A percentile compares a stretch with the other conserved stretches of the same genome.
phyloP scores from a whole-genome alignment of 2,888 invertebrate genomes.

The Metacarcinus magister region DNA sequence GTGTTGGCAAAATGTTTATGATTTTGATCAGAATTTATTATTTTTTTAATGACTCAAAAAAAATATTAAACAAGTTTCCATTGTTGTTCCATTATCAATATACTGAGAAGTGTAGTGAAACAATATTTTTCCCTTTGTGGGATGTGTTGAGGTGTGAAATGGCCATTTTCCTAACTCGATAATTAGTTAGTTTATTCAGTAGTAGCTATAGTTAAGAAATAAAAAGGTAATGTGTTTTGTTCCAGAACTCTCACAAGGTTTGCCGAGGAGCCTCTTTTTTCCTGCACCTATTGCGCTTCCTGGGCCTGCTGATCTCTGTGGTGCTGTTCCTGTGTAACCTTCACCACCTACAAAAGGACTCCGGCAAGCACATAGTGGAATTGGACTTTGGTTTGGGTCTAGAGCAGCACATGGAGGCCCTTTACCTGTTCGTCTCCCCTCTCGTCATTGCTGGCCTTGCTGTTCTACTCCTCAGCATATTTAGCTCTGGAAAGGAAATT shows the following conservation, averaged over 20 bases:
- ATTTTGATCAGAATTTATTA: too few species aligned
- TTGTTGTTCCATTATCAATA: too few species aligned
- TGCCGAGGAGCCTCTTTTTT: slow-evolving; percentile 27
- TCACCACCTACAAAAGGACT: slow-evolving; percentile 74
- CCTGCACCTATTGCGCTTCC: slow-evolving; percentile 56
- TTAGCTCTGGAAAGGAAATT: slow-evolving; percentile 70
- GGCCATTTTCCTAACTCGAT: too few species aligned
- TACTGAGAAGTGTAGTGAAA: too few species aligned
- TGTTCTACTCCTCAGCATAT: slow-evolving; percentile 67
- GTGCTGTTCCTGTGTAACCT: slow-evolving; percentile 67
- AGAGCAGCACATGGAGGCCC: slow-evolving; percentile 62
- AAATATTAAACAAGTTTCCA: too few species aligned
- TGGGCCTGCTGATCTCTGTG: slow-evolving; percentile 59
- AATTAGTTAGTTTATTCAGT: too few species aligned
- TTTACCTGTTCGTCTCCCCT: slow-evolving; percentile 64
- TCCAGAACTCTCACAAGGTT: neutral
- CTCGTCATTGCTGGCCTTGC: slow-evolving; percentile 65
- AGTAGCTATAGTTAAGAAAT: neutral
- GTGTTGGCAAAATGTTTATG: too few species aligned
- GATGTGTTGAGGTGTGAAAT: too few species aligned
- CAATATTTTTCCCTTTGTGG: too few species aligned
- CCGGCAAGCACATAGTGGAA: slow-evolving; percentile 63
- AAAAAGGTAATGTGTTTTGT: neutral
- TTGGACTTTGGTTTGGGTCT: slow-evolving; percentile 69
- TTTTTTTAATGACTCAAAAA: too few species aligned